Conservation (phyloP, 2,888 invertebrate genomes). For the Apotomis betuletana region DNA sequence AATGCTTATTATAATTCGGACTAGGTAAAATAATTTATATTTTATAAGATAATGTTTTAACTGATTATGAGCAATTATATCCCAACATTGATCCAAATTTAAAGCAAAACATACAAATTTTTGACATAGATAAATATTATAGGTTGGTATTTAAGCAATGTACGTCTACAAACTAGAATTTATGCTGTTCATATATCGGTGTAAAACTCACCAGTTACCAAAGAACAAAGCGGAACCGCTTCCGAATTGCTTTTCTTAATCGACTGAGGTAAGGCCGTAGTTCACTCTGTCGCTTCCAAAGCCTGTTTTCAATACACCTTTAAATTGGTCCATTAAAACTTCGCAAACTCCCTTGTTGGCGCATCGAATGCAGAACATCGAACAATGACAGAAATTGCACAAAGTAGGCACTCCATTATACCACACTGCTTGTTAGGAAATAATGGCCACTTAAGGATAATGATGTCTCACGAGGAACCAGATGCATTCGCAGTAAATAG, state of each 20-base stretch:
- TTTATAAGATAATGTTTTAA: no score
- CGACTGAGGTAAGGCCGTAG: slow-evolving; percentile 51
- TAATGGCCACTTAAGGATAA: slow-evolving; percentile 41
- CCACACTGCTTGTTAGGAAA: slow-evolving; percentile 36
- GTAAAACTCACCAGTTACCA: slow-evolving; percentile 3
- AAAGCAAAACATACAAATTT: no score
- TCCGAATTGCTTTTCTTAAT: slow-evolving; percentile 60
- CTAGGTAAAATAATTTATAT: no score
- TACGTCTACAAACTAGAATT: no score
- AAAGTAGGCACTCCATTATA: slow-evolving; percentile 32
- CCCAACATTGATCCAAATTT: no score
- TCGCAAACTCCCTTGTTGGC: slow-evolving; percentile 64
- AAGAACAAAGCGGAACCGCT: slow-evolving; percentile 42
- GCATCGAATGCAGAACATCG: slow-evolving; percentile 53
- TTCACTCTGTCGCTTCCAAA: slow-evolving; percentile 50
- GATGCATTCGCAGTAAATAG: slow-evolving; percentile 39
- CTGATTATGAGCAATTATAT: no score
- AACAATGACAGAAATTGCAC: slow-evolving; percentile 53
- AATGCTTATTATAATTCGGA: no score
- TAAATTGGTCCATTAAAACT: slow-evolving; percentile 76
- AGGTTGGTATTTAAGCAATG: no score
- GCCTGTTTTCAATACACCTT: slow-evolving; percentile 70
- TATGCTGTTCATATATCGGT: no score
- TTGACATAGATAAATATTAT: no score
- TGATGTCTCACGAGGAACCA: slow-evolving; percentile 34